phyloP scores from a whole-genome alignment of 2,113 vertebrate species.

The Vicugna pacos region DNA sequence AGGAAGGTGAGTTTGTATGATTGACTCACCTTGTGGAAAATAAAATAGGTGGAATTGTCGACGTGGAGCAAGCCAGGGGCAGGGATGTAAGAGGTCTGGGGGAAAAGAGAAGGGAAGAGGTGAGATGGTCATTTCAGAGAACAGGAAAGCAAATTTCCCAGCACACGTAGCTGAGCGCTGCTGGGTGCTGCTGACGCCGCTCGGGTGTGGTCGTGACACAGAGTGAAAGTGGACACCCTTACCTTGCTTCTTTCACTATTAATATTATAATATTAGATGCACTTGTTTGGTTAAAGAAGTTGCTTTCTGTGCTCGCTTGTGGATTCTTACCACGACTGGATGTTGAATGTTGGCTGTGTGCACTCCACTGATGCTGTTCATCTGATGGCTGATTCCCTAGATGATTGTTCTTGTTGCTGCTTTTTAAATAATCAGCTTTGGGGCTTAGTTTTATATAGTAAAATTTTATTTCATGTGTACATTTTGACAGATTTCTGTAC shows the following conservation, averaged over 20 bases:
- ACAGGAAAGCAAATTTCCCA: background rate
- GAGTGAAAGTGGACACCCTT: background rate
- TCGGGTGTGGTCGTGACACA: background rate
- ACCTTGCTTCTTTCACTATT: background rate
- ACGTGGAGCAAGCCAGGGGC: background rate
- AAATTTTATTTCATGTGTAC: background rate
- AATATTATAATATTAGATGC: background rate
- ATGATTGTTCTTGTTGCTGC: background rate
- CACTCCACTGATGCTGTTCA: background rate
- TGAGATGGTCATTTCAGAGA: constrained; percentile 7
- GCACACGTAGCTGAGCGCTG: background rate
- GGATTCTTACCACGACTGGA: background rate
- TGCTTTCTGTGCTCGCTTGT: constrained; percentile 6
- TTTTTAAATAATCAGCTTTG: background rate
- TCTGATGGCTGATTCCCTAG: constrained; percentile 43
- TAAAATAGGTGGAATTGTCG: constrained; percentile 15
- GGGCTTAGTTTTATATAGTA: background rate
- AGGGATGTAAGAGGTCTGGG: constrained; percentile 1
- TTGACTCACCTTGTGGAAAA: constrained; percentile 52
- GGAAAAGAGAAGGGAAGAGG: background rate
- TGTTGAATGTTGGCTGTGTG: constrained; percentile 29
- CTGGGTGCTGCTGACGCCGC: background rate
- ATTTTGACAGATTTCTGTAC: background rate
- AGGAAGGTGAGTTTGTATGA: constrained; percentile 16
- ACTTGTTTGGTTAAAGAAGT: constrained; percentile 45